A percentile compares a stretch with the other conserved stretches of the same genome.
These are phyloP conservation scores for Chiropotes sagulatus DNA, from an alignment of 2,797 vertebrate genomes.

Conservation along the genomic window DNA sequence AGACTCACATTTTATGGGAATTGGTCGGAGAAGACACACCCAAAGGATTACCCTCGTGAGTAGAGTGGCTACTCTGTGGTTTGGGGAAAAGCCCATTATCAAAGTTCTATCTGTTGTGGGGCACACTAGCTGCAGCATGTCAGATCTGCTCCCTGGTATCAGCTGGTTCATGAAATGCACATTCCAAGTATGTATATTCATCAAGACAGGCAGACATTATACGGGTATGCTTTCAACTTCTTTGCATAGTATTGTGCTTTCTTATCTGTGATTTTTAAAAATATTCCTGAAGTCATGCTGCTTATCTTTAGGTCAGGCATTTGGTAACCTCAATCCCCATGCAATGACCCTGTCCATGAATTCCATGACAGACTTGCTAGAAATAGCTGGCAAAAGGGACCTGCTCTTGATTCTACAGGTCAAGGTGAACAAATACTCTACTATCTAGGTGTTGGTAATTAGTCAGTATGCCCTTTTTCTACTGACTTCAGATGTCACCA, in stretches of 20 bases:
- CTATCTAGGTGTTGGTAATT: neutral
- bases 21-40: slow-evolving; percentile 97
- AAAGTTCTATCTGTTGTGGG: neutral
- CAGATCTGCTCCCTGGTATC: neutral
- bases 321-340: neutral
- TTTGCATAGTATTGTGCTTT: slow-evolving; percentile 14
- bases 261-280: neutral
- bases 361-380: neutral
- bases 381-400: neutral
- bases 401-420: neutral
- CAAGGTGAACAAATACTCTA: slow-evolving; percentile 17
- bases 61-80: slow-evolving; percentile 58
- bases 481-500: neutral
- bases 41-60: slow-evolving; percentile 98
- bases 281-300: neutral
- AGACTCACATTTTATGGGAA: slow-evolving; percentile 97
- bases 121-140: neutral
- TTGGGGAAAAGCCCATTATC: neutral
- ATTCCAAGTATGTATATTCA: neutral
- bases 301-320: neutral
- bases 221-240: neutral
- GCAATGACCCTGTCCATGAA: neutral
- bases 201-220: neutral
- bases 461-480: neutral
- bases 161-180: neutral